phyloP scores from a whole-genome alignment of 2,888 invertebrate genomes.

The Dugesia japonica region DNA sequence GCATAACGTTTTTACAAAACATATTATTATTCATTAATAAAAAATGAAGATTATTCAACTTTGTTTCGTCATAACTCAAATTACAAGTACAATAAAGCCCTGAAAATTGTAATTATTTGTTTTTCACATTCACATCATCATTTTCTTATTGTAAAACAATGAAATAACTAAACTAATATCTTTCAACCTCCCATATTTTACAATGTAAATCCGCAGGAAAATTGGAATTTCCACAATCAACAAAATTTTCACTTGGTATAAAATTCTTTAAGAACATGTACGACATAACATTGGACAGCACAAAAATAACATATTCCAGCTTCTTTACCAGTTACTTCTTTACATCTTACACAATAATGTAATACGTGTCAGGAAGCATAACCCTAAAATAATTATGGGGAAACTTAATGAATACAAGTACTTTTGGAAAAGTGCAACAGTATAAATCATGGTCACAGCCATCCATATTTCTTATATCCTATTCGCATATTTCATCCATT shows the following conservation, averaged over 20 bases:
- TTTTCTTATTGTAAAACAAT: too few relatives aligned
- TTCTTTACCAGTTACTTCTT: neutral
- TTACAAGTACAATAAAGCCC: constrained; percentile 78
- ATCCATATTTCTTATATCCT: neutral
- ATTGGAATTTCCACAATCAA: constrained; percentile 70
- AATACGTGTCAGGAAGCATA: constrained; percentile 28
- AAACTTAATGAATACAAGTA: too few relatives aligned
- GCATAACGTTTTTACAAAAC: too few relatives aligned
- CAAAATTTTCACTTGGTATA: constrained; percentile 83
- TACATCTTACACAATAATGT: constrained; percentile 27
- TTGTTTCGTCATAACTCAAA: neutral
- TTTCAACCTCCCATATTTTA: constrained; percentile 55
- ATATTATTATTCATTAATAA: too few relatives aligned
- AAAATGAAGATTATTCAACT: too few relatives aligned
- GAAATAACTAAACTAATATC: too few relatives aligned
- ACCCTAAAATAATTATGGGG: constrained; percentile 27
- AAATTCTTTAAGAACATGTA: constrained; percentile 78
- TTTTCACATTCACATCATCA: constrained; percentile 58
- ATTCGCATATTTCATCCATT: neutral
- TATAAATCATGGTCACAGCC: neutral
- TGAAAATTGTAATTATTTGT: constrained; percentile 58
- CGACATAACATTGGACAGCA: constrained; percentile 78
- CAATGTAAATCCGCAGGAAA: constrained; percentile 38
- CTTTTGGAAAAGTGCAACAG: constrained; percentile 1
- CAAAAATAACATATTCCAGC: constrained; percentile 86